These are phyloP conservation scores for Phodopus roborovskii DNA, from an alignment of 2,113 vertebrate species.

Conservation along the genomic window DNA sequence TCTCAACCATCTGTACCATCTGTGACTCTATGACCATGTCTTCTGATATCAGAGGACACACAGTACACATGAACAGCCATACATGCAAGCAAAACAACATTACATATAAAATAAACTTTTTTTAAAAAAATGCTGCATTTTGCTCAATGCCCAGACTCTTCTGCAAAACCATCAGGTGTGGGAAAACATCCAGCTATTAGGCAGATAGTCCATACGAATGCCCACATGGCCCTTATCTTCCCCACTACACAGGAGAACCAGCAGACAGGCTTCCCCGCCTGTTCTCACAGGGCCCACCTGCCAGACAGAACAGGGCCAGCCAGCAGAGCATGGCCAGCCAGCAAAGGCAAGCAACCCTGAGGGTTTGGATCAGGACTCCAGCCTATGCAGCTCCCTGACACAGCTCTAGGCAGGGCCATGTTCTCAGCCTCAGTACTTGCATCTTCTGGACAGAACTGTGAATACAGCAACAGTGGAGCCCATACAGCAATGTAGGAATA, in stretches of 20 bases:
- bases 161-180: background rate
- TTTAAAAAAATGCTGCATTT: background rate
- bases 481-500: conserved; percentile 14
- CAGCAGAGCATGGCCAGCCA: background rate
- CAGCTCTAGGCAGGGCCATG: background rate
- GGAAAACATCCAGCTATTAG: background rate
- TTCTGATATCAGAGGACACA: background rate
- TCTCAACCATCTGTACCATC: background rate
- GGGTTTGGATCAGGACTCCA: background rate
- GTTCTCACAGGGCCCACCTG: background rate
- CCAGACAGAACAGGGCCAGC: background rate
- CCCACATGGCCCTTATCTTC: background rate
- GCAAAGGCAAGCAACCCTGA: background rate
- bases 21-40: background rate
- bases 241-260: background rate
- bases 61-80: background rate
- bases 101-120: background rate
- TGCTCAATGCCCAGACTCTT: background rate
- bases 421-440: background rate
- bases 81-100: background rate
- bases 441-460: background rate
- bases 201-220: fast-evolving
- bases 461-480: background rate
- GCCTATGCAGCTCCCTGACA: background rate
- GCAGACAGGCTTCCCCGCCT: background rate